These are phyloP conservation scores for Sphenodon punctatus DNA, from an alignment of 2,797 vertebrate genomes.

Conservation along the genomic window DNA sequence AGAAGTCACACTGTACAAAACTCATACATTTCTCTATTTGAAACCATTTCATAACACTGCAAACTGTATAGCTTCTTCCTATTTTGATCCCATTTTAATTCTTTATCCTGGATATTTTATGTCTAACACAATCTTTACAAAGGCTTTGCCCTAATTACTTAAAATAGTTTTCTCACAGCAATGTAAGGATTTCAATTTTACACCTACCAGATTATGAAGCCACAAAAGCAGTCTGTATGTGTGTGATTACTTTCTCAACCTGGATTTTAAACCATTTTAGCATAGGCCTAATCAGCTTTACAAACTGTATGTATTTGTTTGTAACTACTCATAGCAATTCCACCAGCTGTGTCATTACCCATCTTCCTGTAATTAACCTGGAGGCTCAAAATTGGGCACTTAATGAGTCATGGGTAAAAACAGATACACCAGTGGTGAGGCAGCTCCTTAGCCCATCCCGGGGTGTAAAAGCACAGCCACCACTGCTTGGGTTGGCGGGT, in stretches of 20 bases:
- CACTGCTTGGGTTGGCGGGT: too few species aligned
- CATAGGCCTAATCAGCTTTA: constrained; percentile 2
- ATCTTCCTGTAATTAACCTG: not conserved
- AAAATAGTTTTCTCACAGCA: constrained; percentile 51
- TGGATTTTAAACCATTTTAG: constrained; percentile 40
- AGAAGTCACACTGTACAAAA: constrained; percentile 20
- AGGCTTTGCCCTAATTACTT: constrained; percentile 57
- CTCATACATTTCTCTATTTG: not conserved
- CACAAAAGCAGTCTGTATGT: constrained; percentile 4
- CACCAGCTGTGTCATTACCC: not conserved
- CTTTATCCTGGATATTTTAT: constrained; percentile 30
- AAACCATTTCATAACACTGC: not conserved
- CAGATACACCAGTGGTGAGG: too few species aligned
- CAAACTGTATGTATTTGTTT: not conserved
- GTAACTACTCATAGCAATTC: not conserved
- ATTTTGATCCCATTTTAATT: constrained; percentile 33
- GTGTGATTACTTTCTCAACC: constrained; percentile 40
- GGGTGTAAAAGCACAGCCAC: too few species aligned
- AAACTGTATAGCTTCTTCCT: constrained; percentile 14
- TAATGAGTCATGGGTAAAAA: too few species aligned
- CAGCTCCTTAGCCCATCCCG: too few species aligned
- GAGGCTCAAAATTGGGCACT: not conserved
- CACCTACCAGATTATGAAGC: constrained; percentile 59
- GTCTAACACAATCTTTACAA: constrained; percentile 31
- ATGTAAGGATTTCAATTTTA: constrained; percentile 57